These are phyloP conservation scores for Poecilia velifera DNA, from an alignment of 2,797 vertebrate genomes.

Conservation along the genomic window DNA sequence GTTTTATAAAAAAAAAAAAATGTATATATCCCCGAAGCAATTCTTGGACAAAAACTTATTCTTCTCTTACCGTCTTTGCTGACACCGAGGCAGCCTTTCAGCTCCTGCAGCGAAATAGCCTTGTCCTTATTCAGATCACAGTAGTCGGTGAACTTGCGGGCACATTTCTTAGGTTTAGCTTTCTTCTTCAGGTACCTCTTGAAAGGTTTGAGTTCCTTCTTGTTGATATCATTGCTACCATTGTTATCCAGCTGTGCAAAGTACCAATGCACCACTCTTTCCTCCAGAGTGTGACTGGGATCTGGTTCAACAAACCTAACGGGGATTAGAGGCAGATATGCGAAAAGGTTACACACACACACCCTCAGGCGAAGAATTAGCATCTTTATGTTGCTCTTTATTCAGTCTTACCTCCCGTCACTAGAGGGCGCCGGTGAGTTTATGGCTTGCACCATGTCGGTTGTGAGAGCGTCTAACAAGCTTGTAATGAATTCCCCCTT, in stretches of 20 bases:
- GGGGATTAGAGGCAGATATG: background rate
- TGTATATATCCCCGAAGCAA: background rate
- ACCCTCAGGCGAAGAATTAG: too few species aligned
- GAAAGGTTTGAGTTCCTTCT: constrained; percentile 96
- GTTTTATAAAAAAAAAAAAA: background rate
- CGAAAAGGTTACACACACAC: background rate
- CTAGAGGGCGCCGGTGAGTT: constrained; percentile 95
- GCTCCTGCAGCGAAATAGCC: constrained; percentile 91
- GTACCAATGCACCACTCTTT: constrained; percentile 97
- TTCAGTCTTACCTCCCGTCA: constrained; percentile 92
- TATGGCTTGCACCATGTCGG: constrained; percentile 99
- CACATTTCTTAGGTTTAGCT: constrained; percentile 98
- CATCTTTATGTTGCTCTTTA: background rate
- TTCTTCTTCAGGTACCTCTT: constrained; percentile 98
- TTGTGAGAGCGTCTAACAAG: constrained; percentile 95
- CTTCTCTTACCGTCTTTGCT: constrained; percentile 88
- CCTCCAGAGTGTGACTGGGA: constrained; percentile 96
- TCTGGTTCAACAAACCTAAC: constrained; percentile 95
- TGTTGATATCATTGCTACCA: constrained; percentile 92
- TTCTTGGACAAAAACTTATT: background rate
- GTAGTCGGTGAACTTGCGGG: constrained; percentile 96
- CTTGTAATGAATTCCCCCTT: constrained; percentile 98
- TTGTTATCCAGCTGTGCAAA: constrained; percentile 97
- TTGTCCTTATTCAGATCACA: constrained; percentile 98
- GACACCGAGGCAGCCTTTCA: constrained; percentile 97